phyloP scores from a whole-genome alignment of 2,113 vertebrate genomes.

The Thryonomys swinderianus region DNA sequence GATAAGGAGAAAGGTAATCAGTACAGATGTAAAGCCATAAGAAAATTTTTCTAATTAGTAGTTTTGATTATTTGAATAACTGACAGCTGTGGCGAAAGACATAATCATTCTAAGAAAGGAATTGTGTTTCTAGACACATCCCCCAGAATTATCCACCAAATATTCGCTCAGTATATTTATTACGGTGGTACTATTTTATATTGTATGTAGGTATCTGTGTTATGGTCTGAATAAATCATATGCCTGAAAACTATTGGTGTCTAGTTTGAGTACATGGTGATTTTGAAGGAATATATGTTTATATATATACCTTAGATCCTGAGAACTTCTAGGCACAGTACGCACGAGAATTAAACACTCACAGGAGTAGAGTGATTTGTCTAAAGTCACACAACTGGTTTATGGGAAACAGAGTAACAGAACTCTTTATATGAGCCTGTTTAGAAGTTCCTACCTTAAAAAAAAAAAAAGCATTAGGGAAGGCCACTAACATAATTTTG shows the following conservation, averaged over 20 bases:
- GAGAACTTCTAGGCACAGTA: background rate
- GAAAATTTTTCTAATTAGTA: background rate
- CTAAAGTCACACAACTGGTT: background rate
- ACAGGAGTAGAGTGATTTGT: background rate
- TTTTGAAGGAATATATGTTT: background rate
- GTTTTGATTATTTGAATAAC: constrained; percentile 46
- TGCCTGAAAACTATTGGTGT: background rate
- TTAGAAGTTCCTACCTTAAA: background rate
- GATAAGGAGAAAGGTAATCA: constrained; percentile 20
- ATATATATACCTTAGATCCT: background rate
- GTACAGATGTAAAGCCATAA: constrained; percentile 8
- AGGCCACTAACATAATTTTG: background rate
- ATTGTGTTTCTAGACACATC: background rate
- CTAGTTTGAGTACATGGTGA: background rate
- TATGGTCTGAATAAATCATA: background rate
- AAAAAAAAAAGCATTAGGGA: background rate
- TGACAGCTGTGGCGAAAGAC: background rate
- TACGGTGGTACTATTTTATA: background rate
- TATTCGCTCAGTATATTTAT: background rate
- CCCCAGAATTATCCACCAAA: background rate
- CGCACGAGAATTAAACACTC: background rate
- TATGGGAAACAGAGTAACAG: background rate
- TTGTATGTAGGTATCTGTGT: background rate
- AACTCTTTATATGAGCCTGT: background rate
- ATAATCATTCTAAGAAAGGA: background rate